Conservation (phyloP, 2,797 vertebrate species). For the Danio kyathit region DNA sequence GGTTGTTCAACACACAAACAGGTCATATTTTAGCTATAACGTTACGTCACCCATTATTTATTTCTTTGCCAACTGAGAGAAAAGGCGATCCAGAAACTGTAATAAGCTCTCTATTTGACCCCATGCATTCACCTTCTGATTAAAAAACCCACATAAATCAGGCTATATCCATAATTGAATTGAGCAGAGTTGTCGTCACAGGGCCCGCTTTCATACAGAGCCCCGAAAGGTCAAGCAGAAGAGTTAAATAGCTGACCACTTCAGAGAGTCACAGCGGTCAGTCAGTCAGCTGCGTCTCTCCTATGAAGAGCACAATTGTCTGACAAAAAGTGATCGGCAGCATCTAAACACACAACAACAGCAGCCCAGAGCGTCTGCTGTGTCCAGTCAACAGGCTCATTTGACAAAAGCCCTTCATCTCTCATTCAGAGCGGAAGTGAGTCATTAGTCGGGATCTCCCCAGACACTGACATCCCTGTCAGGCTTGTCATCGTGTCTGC, state of each 20-base stretch:
- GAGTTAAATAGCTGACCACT: conserved; percentile 50
- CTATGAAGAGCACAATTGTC: conserved; percentile 52
- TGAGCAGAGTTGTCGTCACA: conserved; percentile 9
- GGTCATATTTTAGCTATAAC: too few species aligned
- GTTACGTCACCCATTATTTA: too few species aligned
- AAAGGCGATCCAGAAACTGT: conserved; percentile 6
- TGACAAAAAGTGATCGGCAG: conserved; percentile 18
- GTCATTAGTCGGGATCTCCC: conserved; percentile 46
- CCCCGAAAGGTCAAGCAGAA: conserved; percentile 55
- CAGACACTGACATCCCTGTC: conserved; percentile 50
- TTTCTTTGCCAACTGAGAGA: neutral
- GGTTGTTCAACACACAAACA: too few species aligned
- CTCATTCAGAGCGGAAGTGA: conserved; percentile 57
- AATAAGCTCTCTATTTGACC: neutral
- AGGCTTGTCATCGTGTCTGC: conserved; percentile 23
- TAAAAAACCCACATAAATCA: conserved; percentile 27
- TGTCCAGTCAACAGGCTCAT: conserved; percentile 34
- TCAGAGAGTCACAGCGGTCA: conserved; percentile 47
- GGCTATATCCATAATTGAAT: conserved; percentile 16
- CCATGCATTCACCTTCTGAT: conserved; percentile 1
- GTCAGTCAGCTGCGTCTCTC: conserved; percentile 47
- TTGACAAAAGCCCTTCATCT: conserved; percentile 56
- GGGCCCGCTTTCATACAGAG: conserved; percentile 28
- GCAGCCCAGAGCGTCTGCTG: conserved; percentile 1
- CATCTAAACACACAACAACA: conserved; percentile 28